phyloP scores from a whole-genome alignment of 2,888 invertebrate species.

The Dryomyza anilis region DNA sequence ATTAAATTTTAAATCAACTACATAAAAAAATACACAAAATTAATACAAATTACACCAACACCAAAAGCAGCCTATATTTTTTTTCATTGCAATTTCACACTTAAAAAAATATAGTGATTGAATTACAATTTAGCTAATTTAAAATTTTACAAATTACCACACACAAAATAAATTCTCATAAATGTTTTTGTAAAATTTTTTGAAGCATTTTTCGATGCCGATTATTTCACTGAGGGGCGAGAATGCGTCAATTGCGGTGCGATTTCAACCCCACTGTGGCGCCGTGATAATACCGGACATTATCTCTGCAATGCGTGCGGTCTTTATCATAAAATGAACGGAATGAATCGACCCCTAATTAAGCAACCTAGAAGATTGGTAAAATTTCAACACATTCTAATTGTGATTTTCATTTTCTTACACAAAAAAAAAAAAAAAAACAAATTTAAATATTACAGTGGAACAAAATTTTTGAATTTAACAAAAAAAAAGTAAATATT shows the following conservation, averaged over 20 bases:
- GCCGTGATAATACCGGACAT: conserved; percentile 98
- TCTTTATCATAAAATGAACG: conserved; percentile 96
- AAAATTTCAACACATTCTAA: conserved; percentile 58
- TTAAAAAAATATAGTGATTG: conserved; percentile 11
- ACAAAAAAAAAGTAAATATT: conserved; percentile 34
- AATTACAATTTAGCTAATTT: conserved; percentile 21
- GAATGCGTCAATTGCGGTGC: conserved; percentile 99
- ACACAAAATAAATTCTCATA: too few species aligned
- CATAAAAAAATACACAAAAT: too few species aligned
- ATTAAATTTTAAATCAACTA: neutral
- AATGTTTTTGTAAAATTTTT: conserved; percentile 43
- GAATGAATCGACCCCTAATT: conserved; percentile 89
- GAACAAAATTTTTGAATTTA: conserved; percentile 53
- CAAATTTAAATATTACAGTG: conserved; percentile 36
- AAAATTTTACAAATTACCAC: conserved; percentile 31
- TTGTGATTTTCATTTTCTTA: conserved; percentile 11
- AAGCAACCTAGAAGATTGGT: conserved; percentile 92
- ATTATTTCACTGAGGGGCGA: conserved; percentile 78
- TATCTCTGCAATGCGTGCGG: conserved; percentile 99
- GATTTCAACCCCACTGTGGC: conserved; percentile 96
- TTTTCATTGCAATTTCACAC: conserved; percentile 20
- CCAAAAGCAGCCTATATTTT: too few species aligned
- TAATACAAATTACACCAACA: conserved; percentile 29
- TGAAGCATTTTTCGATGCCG: conserved; percentile 62
- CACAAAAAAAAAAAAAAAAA: conserved; percentile 29